Conservation (phyloP, 2,113 vertebrate genomes). For the Hypocryptadius cinnamomeus region DNA sequence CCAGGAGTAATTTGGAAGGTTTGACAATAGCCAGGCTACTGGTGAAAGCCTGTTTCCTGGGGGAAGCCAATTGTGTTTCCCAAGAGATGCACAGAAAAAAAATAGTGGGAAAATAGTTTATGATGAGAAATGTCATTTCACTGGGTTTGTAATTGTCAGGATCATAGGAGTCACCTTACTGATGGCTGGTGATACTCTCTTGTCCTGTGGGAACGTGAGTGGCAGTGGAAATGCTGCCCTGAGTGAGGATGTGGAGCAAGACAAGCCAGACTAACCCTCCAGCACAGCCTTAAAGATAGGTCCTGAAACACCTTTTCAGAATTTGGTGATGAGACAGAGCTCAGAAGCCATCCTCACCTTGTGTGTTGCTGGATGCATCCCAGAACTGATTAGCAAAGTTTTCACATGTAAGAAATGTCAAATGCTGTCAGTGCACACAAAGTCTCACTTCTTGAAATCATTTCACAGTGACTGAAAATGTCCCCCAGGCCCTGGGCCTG, state of each 20-base stretch:
- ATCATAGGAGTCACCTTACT: neutral
- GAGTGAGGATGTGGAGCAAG: neutral
- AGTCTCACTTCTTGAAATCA: neutral
- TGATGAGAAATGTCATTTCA: neutral
- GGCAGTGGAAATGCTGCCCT: neutral
- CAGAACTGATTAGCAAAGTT: neutral
- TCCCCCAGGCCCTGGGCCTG: neutral
- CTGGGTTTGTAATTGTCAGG: neutral
- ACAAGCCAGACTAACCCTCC: neutral
- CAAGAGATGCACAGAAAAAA: neutral
- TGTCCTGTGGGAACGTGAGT: accelerated
- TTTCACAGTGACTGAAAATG: neutral
- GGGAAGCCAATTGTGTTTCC: neutral
- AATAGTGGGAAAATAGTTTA: neutral
- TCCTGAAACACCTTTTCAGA: neutral
- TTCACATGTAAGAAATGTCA: neutral
- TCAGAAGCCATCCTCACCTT: neutral
- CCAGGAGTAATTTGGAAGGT: neutral
- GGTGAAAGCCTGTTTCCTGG: neutral
- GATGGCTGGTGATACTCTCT: neutral
- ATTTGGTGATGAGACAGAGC: neutral
- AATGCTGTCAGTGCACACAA: neutral
- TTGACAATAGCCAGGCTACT: neutral
- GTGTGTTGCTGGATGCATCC: neutral
- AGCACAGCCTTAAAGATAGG: neutral